phyloP scores from a whole-genome alignment of 2,113 vertebrate species.

The Podarcis cretensis region DNA sequence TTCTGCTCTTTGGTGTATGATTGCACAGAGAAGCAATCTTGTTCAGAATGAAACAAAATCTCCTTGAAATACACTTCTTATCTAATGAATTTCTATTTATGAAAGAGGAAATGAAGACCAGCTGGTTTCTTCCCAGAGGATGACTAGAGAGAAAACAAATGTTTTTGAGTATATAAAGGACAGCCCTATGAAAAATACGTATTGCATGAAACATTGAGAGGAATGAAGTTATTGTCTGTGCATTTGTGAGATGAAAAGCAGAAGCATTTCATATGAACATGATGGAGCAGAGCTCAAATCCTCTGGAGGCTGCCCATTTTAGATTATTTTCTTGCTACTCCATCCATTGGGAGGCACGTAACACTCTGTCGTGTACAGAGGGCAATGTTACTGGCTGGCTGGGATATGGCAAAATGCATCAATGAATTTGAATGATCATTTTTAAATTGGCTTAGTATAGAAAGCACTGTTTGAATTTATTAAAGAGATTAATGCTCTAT shows the following conservation, averaged over 20 bases:
- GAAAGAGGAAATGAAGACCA: conserved; percentile 51
- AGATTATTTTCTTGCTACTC: conserved; percentile 9
- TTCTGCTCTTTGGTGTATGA: conserved; percentile 51
- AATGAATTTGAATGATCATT: conserved; percentile 27
- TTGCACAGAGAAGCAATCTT: conserved; percentile 55
- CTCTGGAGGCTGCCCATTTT: conserved; percentile 25
- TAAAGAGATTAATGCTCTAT: not conserved
- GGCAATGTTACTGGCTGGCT: conserved; percentile 36
- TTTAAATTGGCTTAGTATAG: not conserved
- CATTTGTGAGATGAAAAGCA: not conserved
- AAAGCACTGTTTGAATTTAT: not conserved
- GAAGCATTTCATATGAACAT: conserved; percentile 11
- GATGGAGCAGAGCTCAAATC: not conserved
- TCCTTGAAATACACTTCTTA: conserved; percentile 56
- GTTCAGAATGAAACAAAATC: conserved; percentile 48
- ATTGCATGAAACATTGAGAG: conserved; percentile 39
- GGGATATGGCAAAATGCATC: conserved; percentile 50
- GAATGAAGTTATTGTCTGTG: conserved; percentile 16
- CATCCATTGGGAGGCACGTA: conserved; percentile 3
- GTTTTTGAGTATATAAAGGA: conserved; percentile 33
- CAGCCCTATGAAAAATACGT: conserved; percentile 49
- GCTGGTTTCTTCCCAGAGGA: conserved; percentile 45
- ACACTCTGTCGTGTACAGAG: conserved; percentile 7
- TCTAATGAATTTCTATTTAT: conserved; percentile 46
- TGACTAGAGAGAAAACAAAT: conserved; percentile 54